Conservation (phyloP, 2,797 vertebrate genomes). For the Gadopsis bispinosus region DNA sequence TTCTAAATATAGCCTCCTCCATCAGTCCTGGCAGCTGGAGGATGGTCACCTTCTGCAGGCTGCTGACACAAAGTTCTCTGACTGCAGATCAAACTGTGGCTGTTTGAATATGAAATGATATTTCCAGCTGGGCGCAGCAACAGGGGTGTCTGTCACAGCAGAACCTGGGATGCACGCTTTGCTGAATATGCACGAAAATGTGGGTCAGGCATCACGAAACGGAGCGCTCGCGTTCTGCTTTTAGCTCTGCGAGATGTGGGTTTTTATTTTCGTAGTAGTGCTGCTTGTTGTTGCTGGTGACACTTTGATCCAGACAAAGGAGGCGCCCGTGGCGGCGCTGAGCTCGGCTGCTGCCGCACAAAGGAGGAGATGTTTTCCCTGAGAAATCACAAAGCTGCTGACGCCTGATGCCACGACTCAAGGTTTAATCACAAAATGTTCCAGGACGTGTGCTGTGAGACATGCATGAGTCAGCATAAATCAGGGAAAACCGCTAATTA, state of each 20-base stretch:
- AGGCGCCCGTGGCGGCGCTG: slow-evolving; percentile 40
- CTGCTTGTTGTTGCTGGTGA: slow-evolving; percentile 52
- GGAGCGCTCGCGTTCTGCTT: neutral
- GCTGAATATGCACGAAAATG: neutral
- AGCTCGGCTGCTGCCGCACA: slow-evolving; percentile 37
- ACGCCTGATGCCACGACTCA: neutral
- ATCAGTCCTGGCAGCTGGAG: slow-evolving; percentile 40
- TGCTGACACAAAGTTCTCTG: slow-evolving; percentile 20
- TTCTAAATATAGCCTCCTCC: slow-evolving; percentile 82
- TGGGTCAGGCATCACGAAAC: slow-evolving; percentile 8
- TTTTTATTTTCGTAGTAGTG: neutral
- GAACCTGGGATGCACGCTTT: neutral
- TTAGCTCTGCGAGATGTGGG: neutral
- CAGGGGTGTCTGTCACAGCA: neutral
- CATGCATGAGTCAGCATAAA: no score
- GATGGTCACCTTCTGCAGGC: neutral
- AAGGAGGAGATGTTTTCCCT: slow-evolving; percentile 48
- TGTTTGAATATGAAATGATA: neutral
- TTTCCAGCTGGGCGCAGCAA: neutral
- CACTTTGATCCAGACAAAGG: slow-evolving; percentile 72
- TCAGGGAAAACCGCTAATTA: neutral
- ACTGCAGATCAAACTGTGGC: neutral
- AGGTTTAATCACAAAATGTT: neutral
- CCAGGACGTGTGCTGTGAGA: neutral
- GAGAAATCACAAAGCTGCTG: slow-evolving; percentile 12